phyloP scores from a whole-genome alignment of 2,113 vertebrate species.

The Rhineura floridana region DNA sequence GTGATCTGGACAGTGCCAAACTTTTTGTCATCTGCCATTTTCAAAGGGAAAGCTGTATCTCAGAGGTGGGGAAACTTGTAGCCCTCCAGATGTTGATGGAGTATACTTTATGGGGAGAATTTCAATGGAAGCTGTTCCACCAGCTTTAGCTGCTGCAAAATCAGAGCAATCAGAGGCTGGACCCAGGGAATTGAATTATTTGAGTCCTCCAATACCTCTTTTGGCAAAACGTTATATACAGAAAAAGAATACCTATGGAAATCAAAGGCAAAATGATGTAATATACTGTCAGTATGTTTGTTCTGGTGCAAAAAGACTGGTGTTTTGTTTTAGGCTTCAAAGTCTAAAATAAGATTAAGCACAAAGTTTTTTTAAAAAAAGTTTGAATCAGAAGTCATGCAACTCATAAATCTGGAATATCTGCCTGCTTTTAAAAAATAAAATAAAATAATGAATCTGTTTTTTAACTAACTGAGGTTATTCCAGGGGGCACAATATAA shows the following conservation, averaged over 20 bases:
- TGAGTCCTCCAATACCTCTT: neutral
- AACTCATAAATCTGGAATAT: slow-evolving; percentile 14
- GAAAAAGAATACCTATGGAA: neutral
- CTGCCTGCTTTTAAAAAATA: neutral
- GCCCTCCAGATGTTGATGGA: neutral
- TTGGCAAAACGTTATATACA: neutral
- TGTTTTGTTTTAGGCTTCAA: slow-evolving; percentile 6
- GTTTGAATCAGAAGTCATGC: neutral
- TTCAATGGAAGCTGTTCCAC: no score
- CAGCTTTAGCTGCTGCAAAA: neutral
- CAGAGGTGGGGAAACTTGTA: neutral
- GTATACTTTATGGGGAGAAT: no score
- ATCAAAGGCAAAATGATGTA: neutral
- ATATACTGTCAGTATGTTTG: neutral
- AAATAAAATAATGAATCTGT: slow-evolving; percentile 17
- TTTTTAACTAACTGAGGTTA: slow-evolving; percentile 20
- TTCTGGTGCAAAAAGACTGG: neutral
- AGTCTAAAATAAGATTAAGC: neutral
- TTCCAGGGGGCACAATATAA: slow-evolving; percentile 9
- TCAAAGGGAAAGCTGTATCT: neutral
- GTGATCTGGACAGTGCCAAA: neutral
- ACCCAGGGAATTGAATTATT: neutral
- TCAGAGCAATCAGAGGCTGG: neutral
- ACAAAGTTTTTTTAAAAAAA: neutral
- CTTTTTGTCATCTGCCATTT: neutral